Base-by-base conservation (phyloP, 2,113 vertebrate genomes). In the Craseonycteris thonglongyai region DNA sequence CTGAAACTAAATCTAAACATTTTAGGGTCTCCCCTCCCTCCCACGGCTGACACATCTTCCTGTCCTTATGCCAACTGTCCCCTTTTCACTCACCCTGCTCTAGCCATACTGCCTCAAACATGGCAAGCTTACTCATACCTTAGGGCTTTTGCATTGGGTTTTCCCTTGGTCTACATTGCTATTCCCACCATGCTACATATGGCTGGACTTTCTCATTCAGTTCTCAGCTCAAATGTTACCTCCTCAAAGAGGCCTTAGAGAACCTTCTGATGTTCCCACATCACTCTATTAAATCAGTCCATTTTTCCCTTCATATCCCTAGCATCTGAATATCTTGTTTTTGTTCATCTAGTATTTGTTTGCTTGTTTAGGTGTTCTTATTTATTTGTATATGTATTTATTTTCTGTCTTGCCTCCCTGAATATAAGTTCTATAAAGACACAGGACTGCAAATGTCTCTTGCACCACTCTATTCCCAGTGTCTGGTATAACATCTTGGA, bases 281-380 rank as follows among this genome's bases (percentile, higher is more conserved):
- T 28, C 49, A 72, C 74, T 86, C 42, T 68, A 33, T 68, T 42
- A 75, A 3, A 69, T n/a, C 54, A 54, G 49, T 13, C 54, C 30
- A 58, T 47, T 69, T n/a, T 75, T 3, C 26, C 22, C 58, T 79
- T 83, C 35, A 24, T 15, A 47, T 63, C 30, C 24, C 9, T 66
- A 90, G n/a, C n/a, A n/a, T 63, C 47, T 79, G 65, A 95, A 89
- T 51, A 63, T 26, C 85, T 91, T 80, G 16, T 16, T 96, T 88
- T 58, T 76, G 38, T 90, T 65, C 56, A 90, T 35, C n/a, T 66
- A 54, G 51, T 58, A 42, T 79, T 28, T 47, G 12, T 54, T 89
- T 92, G 68, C 47, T 74, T 92, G 30, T 91, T 63, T 83, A 69
- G 15, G 42, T 59, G 51, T 26, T 71, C 69, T 90, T 78, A 91